Conservation (phyloP, 2,797 vertebrate species). For the Nasua narica region DNA sequence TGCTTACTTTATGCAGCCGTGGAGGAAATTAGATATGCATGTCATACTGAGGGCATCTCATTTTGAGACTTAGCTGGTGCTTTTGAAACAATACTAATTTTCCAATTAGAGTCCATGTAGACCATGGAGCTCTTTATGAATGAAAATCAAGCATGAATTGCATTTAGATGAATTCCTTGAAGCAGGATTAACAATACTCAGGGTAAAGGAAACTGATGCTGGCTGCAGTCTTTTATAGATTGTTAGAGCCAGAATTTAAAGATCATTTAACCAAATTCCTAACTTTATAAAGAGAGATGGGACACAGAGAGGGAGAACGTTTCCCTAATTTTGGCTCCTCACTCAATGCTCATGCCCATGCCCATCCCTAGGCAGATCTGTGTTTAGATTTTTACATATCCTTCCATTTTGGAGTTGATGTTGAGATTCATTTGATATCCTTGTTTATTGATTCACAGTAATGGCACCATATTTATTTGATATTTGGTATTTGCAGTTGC, state of each 20-base stretch:
- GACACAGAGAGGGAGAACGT: neutral
- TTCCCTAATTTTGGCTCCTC: neutral
- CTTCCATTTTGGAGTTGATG: neutral
- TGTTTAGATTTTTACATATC: neutral
- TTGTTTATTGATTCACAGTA: neutral
- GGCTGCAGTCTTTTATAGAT: neutral
- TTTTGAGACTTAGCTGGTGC: conserved; percentile 38
- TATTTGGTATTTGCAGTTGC: neutral
- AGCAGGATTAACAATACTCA: neutral
- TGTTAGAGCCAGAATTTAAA: neutral
- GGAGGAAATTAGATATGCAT: conserved; percentile 69
- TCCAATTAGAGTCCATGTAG: conserved; percentile 58
- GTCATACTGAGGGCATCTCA: conserved; percentile 54
- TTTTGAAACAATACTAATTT: conserved; percentile 72
- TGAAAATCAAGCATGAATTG: conserved; percentile 34
- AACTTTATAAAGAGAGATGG: neutral
- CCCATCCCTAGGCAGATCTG: neutral
- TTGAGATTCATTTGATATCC: neutral
- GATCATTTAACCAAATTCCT: neutral
- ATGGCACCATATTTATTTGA: neutral
- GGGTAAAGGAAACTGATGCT: neutral
- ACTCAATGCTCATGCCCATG: neutral
- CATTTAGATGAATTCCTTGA: conserved; percentile 24
- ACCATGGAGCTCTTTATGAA: conserved; percentile 37
- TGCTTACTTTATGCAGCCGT: neutral